phyloP scores from a whole-genome alignment of 2,888 invertebrate species.

The Morpho achilles region DNA sequence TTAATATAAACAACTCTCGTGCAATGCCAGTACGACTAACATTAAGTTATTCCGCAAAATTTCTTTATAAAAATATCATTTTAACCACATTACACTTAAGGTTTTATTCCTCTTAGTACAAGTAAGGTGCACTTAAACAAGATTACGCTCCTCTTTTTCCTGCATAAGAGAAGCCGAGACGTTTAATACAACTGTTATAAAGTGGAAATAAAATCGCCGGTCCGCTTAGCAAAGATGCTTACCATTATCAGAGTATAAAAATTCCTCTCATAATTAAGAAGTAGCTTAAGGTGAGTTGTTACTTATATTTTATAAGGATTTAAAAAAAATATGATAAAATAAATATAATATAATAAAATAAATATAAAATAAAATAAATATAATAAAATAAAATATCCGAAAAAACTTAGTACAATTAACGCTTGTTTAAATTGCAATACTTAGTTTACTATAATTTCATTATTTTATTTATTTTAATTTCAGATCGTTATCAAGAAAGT shows the following conservation, averaged over 20 bases:
- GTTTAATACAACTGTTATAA: conserved; percentile 50
- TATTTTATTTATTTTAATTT: too few species aligned
- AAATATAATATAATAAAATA: too few species aligned
- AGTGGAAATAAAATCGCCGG: conserved; percentile 53
- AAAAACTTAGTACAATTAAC: too few species aligned
- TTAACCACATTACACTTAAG: conserved; percentile 44
- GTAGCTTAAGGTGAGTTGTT: conserved; percentile 33
- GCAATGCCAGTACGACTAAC: neutral
- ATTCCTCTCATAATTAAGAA: conserved; percentile 65
- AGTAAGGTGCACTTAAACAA: conserved; percentile 46
- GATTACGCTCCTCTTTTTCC: conserved; percentile 42
- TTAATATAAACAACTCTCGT: neutral
- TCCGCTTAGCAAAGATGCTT: conserved; percentile 56
- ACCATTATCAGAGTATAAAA: conserved; percentile 59
- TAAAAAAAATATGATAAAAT: too few species aligned
- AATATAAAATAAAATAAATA: too few species aligned
- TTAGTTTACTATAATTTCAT: too few species aligned
- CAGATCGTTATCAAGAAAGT: too few species aligned
- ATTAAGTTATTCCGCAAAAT: conserved; percentile 24
- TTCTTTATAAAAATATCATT: conserved; percentile 33
- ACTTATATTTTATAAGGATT: too few species aligned
- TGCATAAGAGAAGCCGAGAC: conserved; percentile 34
- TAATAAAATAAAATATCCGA: too few species aligned
- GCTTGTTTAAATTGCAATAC: too few species aligned
- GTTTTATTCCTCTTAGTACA: conserved; percentile 46